Evolutionary conservation across 2,113 vertebrate species (phyloP).

Genomic region (Halcyon malimbica): DNA sequence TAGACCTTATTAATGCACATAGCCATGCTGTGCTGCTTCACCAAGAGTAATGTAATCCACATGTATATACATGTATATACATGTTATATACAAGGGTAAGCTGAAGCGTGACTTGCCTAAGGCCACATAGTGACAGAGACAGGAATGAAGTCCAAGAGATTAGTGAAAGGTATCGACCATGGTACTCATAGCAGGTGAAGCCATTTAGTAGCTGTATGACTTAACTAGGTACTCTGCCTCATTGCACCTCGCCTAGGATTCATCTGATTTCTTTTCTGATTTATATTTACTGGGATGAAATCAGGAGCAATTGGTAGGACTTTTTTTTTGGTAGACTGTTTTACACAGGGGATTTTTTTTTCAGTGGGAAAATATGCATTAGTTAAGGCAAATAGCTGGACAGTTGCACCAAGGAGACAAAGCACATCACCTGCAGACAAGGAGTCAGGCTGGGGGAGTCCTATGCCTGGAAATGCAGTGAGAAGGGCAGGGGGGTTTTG

Average conservation of each 20-base stretch:
- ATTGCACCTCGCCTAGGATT: background rate
- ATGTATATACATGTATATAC: no score
- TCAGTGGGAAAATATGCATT: background rate
- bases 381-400: background rate
- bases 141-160: background rate
- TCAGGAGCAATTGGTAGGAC: background rate
- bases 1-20: background rate
- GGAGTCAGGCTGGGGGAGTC: background rate
- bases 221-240: background rate
- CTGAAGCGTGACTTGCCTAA: background rate
- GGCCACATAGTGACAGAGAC: background rate
- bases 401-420: background rate
- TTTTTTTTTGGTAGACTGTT: background rate
- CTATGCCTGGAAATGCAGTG: background rate
- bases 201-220: background rate
- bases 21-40: background rate
- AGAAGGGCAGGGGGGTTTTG: background rate
- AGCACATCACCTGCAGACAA: background rate
- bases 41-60: background rate
- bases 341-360: background rate
- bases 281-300: background rate
- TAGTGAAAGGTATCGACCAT: background rate
- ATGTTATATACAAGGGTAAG: background rate
- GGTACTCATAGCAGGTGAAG: background rate
- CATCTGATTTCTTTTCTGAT: background rate